Conservation (phyloP, 1,140 invertebrate species). For the Brachionus plicatilis region DNA sequence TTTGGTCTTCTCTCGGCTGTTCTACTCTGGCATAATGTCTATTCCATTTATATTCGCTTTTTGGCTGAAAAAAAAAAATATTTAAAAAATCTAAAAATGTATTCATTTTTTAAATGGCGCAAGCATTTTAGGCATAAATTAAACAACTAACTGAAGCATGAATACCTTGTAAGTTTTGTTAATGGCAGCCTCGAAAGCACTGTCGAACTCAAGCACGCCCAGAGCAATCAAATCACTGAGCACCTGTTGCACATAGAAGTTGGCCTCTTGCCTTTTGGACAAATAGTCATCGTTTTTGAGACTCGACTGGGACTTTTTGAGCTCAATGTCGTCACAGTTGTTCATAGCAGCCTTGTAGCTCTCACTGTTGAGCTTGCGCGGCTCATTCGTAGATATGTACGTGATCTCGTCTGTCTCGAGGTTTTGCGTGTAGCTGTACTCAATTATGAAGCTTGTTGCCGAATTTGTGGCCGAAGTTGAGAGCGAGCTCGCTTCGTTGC, state of each 20-base stretch:
- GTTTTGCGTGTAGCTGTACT: conserved; percentile 12
- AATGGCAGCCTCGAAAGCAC: conserved; percentile 30
- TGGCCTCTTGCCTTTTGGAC: conserved; percentile 29
- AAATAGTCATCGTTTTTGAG: conserved; percentile 4
- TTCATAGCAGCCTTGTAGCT: conserved; percentile 30
- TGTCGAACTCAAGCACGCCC: conserved; percentile 35
- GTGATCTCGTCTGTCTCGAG: background rate
- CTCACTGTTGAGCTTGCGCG: background rate
- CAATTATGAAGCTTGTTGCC: conserved; percentile 10
- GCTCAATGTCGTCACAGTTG: background rate
- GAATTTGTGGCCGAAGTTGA: conserved; percentile 6
- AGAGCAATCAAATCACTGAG: conserved; percentile 30
- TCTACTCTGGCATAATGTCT: background rate
- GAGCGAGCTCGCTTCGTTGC: background rate
- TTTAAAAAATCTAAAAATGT: background rate
- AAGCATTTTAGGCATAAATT: background rate
- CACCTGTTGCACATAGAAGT: conserved; percentile 33
- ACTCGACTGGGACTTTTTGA: background rate
- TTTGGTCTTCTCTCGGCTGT: background rate
- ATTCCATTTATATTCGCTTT: conserved; percentile 20
- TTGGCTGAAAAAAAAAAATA: background rate
- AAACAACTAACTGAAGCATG: background rate
- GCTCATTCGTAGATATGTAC: background rate
- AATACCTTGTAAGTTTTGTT: conserved; percentile 32
- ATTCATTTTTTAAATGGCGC: background rate